Base-by-base conservation (phyloP, 1,140 invertebrate species). In the Macrobrachium nipponense region DNA sequence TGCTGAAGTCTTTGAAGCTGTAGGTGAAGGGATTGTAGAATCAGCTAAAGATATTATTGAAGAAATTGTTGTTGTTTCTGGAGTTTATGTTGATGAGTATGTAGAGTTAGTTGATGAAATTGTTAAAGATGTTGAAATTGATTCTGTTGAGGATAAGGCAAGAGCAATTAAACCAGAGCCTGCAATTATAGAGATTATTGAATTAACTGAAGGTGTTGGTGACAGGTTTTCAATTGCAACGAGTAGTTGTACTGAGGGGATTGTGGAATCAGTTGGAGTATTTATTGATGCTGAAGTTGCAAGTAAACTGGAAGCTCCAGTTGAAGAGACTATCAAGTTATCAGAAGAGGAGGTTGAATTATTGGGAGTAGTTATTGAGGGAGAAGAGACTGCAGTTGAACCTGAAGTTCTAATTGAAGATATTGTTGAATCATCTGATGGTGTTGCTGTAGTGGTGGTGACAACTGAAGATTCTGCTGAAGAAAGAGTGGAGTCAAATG, bases 141-240 rank as follows among this genome's bases (percentile, higher is more conserved):
- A 0, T 20, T 12, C 20, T 43, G n/a, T 51, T 14, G 20, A 4
- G 36, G 14, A 20, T 72, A 5, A 23, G 5, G 20, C 68, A 18
- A 72, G 36, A 72, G 20, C 70, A 62, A 0, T 79, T 79, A 17
- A 61, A 20, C 8, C 18, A 10, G 20, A 60, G 20, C 59, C 59
- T 20, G 7, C 59, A 60, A 20, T 60, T 36, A 36, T 36, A 4
- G 27, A 36, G 27, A 4, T 36, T 36, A 36, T 36, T 14, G 20
- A 73, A 73, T 73, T 51, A 79, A 2, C 27, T 79, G 76, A 79
- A 62, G 18, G 5, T 62, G 44, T 27, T 27, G 6, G 18, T 70
- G 66, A 68, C 0, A 4, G 4, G 27, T 1, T 36, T 36, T 36
- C 27, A 36, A 36, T 36, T 36, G 27, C 27, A 36, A 36, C 27